These are phyloP conservation scores for Pomacea maculata DNA, from an alignment of 1,140 invertebrate species.

Conservation along the genomic window DNA sequence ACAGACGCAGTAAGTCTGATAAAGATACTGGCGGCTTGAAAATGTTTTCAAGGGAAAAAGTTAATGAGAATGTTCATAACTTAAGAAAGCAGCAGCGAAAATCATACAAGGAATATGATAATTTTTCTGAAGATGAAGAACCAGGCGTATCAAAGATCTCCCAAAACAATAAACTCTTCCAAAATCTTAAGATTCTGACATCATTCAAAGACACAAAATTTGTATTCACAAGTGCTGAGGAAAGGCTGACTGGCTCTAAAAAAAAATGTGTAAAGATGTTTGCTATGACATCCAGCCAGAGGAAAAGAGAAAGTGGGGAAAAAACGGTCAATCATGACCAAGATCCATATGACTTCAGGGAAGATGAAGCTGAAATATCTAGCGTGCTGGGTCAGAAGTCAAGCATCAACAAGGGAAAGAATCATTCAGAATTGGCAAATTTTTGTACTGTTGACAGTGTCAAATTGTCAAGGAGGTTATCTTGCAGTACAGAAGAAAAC, in stretches of 20 bases:
- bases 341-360: conserved; percentile 14
- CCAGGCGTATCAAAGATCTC: too few species aligned
- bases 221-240: conserved; percentile 7
- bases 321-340: background rate
- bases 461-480: too few species aligned
- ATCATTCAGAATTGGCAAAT: background rate
- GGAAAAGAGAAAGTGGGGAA: background rate
- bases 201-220: background rate
- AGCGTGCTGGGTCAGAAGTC: background rate
- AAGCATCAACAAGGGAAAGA: background rate
- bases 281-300: conserved; percentile 16
- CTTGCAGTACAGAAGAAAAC: too few species aligned
- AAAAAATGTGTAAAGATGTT: conserved; percentile 10
- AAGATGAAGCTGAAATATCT: background rate
- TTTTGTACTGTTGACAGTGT: background rate
- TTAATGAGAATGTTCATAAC: background rate
- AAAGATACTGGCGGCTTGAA: background rate
- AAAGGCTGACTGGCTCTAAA: background rate
- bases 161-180: background rate
- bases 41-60: background rate
- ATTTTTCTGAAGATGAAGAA: background rate
- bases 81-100: conserved; percentile 16
- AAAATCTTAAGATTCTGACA: background rate
- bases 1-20: too few species aligned
- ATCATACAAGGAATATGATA: conserved; percentile 13